Conservation (phyloP, 2,113 vertebrate species). For the Alces alces region DNA sequence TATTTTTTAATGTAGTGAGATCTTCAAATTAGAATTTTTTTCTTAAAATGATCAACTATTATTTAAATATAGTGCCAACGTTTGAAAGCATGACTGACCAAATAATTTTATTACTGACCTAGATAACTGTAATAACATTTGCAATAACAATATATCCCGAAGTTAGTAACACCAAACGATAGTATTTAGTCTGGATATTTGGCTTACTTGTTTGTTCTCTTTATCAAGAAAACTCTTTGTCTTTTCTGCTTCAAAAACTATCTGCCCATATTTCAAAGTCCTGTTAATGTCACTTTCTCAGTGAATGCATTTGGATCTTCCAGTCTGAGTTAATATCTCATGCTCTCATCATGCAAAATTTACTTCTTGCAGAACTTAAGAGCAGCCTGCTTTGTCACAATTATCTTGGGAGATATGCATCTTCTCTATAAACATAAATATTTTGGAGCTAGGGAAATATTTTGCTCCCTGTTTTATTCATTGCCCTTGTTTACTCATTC, state of each 20-base stretch:
- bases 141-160: neutral
- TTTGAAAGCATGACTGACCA: neutral
- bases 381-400: neutral
- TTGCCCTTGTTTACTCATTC: neutral
- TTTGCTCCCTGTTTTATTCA: neutral
- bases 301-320: neutral
- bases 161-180: neutral
- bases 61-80: neutral
- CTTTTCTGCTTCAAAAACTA: conserved; percentile 10
- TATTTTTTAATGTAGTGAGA: neutral
- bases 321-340: neutral
- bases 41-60: neutral
- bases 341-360: neutral
- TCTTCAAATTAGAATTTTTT: conserved; percentile 14
- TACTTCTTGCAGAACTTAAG: neutral
- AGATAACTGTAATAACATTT: neutral
- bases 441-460: neutral
- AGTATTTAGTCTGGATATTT: neutral
- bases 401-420: neutral
- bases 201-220: neutral
- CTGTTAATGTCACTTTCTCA: neutral
- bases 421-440: neutral
- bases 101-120: neutral
- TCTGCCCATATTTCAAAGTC: neutral
- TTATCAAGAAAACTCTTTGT: neutral